Conservation (phyloP, 2,113 vertebrate species). For the Anseranas semipalmata region DNA sequence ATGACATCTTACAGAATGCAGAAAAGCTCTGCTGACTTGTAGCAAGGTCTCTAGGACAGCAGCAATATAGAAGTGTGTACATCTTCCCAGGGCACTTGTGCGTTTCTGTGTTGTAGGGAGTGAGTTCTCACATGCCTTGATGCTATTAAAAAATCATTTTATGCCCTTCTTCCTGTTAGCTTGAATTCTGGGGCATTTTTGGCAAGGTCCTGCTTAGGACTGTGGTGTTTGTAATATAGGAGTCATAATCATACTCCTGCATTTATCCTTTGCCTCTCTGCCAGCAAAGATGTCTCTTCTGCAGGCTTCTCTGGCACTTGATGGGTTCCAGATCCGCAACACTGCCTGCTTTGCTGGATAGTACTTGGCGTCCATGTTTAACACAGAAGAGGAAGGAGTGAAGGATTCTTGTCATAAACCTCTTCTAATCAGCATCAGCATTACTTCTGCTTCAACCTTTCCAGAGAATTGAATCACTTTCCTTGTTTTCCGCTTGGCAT, state of each 20-base stretch:
- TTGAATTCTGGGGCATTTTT: neutral
- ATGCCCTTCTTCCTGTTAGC: neutral
- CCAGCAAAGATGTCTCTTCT: neutral
- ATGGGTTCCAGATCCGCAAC: neutral
- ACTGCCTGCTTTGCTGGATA: neutral
- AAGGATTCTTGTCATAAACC: neutral
- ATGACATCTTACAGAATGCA: neutral
- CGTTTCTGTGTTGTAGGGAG: neutral
- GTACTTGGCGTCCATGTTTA: neutral
- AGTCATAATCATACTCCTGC: neutral
- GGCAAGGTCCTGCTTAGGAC: neutral
- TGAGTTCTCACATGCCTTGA: neutral
- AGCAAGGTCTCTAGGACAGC: constrained; percentile 35
- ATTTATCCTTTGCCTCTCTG: neutral
- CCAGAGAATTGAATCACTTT: neutral
- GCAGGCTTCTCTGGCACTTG: neutral
- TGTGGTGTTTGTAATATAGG: neutral
- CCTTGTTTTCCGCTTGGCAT: neutral
- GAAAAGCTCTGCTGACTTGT: neutral
- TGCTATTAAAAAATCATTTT: neutral
- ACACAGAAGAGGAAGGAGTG: neutral
- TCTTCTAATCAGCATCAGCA: neutral
- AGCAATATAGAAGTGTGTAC: neutral
- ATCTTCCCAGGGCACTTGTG: neutral
- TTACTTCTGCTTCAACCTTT: neutral